phyloP scores from a whole-genome alignment of 2,888 invertebrate species.

The Orthonevra nobilis region DNA sequence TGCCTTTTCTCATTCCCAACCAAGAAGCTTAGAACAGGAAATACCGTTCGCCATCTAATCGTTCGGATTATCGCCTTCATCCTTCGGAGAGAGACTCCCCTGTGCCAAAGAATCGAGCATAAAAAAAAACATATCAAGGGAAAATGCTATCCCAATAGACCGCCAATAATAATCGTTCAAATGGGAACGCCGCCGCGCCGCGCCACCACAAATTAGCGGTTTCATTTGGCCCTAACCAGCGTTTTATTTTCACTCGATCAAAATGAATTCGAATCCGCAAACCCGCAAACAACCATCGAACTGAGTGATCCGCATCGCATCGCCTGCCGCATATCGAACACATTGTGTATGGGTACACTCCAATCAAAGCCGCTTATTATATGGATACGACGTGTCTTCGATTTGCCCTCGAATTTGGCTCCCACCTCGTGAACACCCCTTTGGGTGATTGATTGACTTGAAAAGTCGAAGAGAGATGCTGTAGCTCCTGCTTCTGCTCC shows the following conservation, averaged over 20 bases:
- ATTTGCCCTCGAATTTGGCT: conserved; percentile 63
- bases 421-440: conserved; percentile 68
- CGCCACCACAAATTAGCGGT: conserved; percentile 51
- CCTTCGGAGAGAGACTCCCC: neutral
- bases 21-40: no score
- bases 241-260: conserved; percentile 64
- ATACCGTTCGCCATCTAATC: no score
- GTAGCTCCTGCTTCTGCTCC: conserved; percentile 4
- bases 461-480: conserved; percentile 56
- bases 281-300: no score
- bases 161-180: conserved; percentile 14
- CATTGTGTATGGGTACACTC: conserved; percentile 16
- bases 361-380: conserved; percentile 64
- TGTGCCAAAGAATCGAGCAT: neutral
- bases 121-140: neutral
- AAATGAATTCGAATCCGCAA: conserved; percentile 30
- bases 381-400: conserved; percentile 57
- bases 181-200: conserved; percentile 18
- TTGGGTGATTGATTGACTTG: conserved; percentile 69
- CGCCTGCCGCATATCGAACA: neutral
- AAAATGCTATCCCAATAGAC: conserved; percentile 15
- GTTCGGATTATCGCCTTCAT: no score
- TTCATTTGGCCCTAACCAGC: conserved; percentile 60
- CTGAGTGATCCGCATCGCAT: conserved; percentile 1
- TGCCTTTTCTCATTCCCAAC: no score